Percentiles rank a stretch among this genome's conserved stretches.
phyloP scores from a whole-genome alignment of 2,113 vertebrate species.

The Pan paniscus region DNA sequence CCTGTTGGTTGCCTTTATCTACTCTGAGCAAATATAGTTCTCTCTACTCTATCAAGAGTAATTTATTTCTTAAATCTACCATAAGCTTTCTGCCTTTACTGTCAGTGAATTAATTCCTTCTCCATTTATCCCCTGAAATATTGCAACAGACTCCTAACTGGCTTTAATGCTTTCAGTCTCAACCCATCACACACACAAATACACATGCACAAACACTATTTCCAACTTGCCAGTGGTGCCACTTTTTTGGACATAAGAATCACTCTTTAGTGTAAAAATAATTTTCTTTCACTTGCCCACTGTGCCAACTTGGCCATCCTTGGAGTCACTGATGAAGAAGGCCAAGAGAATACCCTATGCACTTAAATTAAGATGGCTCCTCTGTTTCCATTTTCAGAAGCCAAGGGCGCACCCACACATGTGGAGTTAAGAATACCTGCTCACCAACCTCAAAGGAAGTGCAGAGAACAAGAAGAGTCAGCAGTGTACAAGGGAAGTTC shows the following conservation, averaged over 20 bases:
- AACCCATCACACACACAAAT: neutral
- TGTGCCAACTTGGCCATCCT: neutral
- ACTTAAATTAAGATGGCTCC: neutral
- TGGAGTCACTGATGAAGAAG: neutral
- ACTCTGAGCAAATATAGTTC: conserved; percentile 45
- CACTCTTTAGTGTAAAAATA: neutral
- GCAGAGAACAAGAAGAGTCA: neutral
- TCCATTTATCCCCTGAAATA: conserved; percentile 32
- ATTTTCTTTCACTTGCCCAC: neutral
- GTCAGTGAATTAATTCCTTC: conserved; percentile 33
- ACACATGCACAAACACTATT: neutral
- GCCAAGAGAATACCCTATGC: neutral
- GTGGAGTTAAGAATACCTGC: neutral
- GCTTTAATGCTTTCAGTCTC: neutral
- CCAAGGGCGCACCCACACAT: neutral
- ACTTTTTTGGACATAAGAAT: neutral
- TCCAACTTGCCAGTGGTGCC: neutral
- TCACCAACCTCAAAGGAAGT: neutral
- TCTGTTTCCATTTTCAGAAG: neutral
- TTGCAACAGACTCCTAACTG: neutral
- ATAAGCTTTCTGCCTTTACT: neutral
- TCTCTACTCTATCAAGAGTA: conserved; percentile 54
- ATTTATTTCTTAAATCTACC: conserved; percentile 46
- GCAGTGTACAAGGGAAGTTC: neutral
- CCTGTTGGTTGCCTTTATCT: conserved; percentile 35